Evolutionary conservation across 1,140 invertebrate genomes (phyloP), one percentile per base, ranked within the genome.

Genomic region (Trichonephila clavata): DNA sequence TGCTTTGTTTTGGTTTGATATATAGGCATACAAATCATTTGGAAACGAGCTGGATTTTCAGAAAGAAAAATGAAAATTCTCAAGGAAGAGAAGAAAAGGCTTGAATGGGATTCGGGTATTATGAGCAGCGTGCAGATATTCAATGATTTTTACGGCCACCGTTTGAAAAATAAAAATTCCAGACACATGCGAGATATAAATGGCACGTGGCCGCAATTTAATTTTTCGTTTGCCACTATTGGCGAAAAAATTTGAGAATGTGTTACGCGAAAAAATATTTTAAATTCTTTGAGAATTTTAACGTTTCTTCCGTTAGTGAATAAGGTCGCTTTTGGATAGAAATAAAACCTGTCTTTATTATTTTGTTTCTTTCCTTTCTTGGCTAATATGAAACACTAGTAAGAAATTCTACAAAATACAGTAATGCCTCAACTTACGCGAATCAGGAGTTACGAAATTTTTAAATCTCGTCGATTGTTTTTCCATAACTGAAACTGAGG

Each of bases 1-100:
- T 59, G 81, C 81, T 84, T 84, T 84, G 81, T 84, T 84, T 84
- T 27, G 13, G 81, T 57, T 59, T 84, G 81, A 84, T 84, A 84
- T 84, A 84, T 84, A 27, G 81, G 50, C 43, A 10, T 59, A 84
- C 81, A 84, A 84, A 84, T 84, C 81, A 84, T 57, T 59, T 3
- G 43, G 24, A 21, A 59, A 84, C 21, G 57, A 84, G 57, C 81
- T 24, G 81, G n/a, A 57, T 59, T 84, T 57, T 84, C n/a, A 57
- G 81, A 84, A 24, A 84, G 27, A 57, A 84, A 77, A 16, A 27
- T 63, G 71, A 77, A 32, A 77, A 77, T 77, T 77, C 68, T 77
- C 13, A 63, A 63, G 18, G 68, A 27, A 77, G 68, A 77, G 68
- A 77, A 32, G 68, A 39, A 77, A 77, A 77, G 20, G 71, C 32